Conservation (phyloP, 2,888 invertebrate genomes). For the Frankliniella fusca region DNA sequence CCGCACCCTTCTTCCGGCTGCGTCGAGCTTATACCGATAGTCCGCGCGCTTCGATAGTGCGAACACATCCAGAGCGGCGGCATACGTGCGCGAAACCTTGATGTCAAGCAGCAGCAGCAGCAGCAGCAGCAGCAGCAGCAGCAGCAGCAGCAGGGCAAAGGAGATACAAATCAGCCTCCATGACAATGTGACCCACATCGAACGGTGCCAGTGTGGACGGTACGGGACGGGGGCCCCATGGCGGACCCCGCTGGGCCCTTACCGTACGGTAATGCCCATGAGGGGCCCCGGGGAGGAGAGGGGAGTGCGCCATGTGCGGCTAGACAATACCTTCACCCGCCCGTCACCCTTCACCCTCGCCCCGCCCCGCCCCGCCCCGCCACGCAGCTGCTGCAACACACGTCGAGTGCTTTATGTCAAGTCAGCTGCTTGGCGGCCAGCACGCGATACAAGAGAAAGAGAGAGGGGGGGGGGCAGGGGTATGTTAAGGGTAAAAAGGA, state of each 20-base stretch:
- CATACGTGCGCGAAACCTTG: not conserved
- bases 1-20: not conserved
- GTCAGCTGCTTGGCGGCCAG: not conserved
- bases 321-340: not conserved
- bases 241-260: not conserved
- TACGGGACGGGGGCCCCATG: not conserved
- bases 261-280: not conserved
- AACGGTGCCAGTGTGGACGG: not conserved
- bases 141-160: too few species aligned
- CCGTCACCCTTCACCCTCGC: not conserved
- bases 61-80: not conserved
- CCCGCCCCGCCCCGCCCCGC: not conserved
- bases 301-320: not conserved
- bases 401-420: not conserved
- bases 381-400: not conserved
- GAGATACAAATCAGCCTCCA: not conserved
- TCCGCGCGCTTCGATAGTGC: not conserved
- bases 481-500: not conserved
- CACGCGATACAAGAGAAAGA: not conserved
- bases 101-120: too few species aligned
- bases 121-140: too few species aligned
- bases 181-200: not conserved
- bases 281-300: not conserved
- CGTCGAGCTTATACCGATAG: not conserved
- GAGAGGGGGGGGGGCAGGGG: too few species aligned